Evolutionary conservation across 2,888 invertebrate species (phyloP).

Genomic region (Poecilus cupreus): DNA sequence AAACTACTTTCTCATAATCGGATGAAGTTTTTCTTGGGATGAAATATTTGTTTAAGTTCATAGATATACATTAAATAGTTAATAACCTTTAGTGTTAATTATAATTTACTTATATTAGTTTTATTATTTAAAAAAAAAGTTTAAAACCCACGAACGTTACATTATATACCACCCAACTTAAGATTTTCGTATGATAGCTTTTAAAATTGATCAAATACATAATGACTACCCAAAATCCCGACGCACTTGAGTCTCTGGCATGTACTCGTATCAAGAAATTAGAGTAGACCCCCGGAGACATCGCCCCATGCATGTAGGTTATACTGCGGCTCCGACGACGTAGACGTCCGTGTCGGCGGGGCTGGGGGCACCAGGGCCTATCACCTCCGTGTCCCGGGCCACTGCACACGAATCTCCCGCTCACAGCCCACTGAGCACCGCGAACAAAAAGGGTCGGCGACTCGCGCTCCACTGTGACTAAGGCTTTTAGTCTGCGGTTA

Average conservation of each 20-base stretch:
- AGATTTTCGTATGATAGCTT: too few relatives aligned
- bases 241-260: not conserved
- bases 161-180: too few relatives aligned
- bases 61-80: too few relatives aligned
- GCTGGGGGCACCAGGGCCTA: not conserved
- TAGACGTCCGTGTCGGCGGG: not conserved
- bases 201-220: too few relatives aligned
- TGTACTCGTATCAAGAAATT: not conserved
- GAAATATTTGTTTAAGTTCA: too few relatives aligned
- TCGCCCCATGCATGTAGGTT: not conserved
- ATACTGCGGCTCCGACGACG: not conserved
- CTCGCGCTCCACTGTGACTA: slow-evolving; percentile 32
- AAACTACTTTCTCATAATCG: too few relatives aligned
- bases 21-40: too few relatives aligned
- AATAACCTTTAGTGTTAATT: too few relatives aligned
- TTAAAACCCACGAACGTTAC: too few relatives aligned
- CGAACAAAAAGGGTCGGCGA: slow-evolving; percentile 38
- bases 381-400: not conserved
- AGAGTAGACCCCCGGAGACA: not conserved
- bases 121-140: too few relatives aligned
- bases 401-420: slow-evolving; percentile 16
- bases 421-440: slow-evolving; percentile 44
- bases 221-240: not conserved
- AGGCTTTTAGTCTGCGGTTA: slow-evolving; percentile 39
- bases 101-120: too few relatives aligned